Percentiles rank a stretch among this genome's conserved stretches.
Conservation (phyloP, 2,888 invertebrate genomes). For the Amblyteles armatorius region DNA sequence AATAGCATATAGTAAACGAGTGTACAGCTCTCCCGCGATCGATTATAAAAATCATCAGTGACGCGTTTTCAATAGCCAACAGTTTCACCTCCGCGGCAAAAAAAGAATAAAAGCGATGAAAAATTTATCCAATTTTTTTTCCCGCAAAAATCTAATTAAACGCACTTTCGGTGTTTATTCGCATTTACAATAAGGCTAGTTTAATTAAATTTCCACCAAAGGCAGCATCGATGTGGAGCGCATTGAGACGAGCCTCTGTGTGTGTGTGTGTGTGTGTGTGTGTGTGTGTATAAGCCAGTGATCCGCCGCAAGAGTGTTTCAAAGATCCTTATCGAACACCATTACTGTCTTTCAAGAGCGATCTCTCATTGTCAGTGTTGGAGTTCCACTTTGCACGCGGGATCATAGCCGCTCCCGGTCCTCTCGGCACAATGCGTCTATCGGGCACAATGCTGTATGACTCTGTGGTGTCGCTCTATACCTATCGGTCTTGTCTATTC, state of each 20-base stretch:
- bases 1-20: slow-evolving; percentile 7
- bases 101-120: not conserved
- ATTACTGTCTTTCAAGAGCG: slow-evolving; percentile 64
- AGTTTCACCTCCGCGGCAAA: not conserved
- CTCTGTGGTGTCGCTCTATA: slow-evolving; percentile 23
- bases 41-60: slow-evolving; percentile 11
- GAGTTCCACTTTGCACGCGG: slow-evolving; percentile 57
- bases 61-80: not conserved
- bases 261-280: no score
- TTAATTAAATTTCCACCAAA: no score
- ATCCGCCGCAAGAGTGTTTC: slow-evolving; percentile 37
- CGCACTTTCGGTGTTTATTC: slow-evolving; percentile 4
- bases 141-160: not conserved
- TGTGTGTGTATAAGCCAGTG: slow-evolving; percentile 13
- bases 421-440: slow-evolving; percentile 40
- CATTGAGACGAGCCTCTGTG: slow-evolving; percentile 11
- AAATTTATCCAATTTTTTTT: not conserved
- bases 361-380: slow-evolving; percentile 67
- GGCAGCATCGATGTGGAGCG: no score
- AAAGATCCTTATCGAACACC: slow-evolving; percentile 61
- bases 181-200: no score
- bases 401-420: slow-evolving; percentile 34
- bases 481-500: not conserved
- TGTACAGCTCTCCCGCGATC: not conserved
- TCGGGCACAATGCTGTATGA: slow-evolving; percentile 41